A percentile compares a stretch with the other conserved stretches of the same genome.
These are phyloP conservation scores for Drepanosiphum platanoidis DNA, from an alignment of 2,888 invertebrate species.

Conservation along the genomic window DNA sequence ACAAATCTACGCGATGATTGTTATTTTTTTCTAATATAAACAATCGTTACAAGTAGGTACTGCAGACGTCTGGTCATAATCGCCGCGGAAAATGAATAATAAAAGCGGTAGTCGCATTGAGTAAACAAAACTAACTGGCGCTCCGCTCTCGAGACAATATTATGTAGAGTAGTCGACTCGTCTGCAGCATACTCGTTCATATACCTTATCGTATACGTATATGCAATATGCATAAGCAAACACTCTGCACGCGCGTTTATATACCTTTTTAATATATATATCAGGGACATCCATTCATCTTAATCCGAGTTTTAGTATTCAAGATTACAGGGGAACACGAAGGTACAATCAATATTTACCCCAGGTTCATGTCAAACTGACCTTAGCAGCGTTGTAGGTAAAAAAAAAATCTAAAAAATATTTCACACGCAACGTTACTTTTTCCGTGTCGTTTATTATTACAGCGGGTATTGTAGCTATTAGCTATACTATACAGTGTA, in stretches of 20 bases:
- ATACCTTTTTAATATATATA: background rate
- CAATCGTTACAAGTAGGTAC: background rate
- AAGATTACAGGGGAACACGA: constrained; percentile 17
- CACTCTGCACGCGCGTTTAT: background rate
- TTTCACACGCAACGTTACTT: constrained; percentile 55
- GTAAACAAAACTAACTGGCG: constrained; percentile 25
- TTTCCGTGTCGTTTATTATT: constrained; percentile 16
- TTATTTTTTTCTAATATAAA: background rate
- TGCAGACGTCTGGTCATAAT: background rate
- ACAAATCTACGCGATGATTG: background rate
- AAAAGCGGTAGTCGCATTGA: constrained; percentile 26
- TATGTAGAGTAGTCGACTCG: background rate
- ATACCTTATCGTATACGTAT: background rate
- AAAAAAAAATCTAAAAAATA: constrained; percentile 28
- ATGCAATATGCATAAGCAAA: constrained; percentile 22
- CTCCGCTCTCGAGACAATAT: constrained; percentile 48
- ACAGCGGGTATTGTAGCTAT: no score
- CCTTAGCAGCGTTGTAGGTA: constrained; percentile 36
- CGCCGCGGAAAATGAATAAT: background rate
- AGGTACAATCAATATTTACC: constrained; percentile 57
- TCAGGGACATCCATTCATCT: constrained; percentile 39
- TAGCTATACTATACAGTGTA: constrained; percentile 31
- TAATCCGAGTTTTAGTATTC: constrained; percentile 10
- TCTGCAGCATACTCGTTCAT: no score
- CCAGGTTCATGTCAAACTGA: constrained; percentile 55